These are phyloP conservation scores for Varanus komodoensis DNA, from an alignment of 2,113 vertebrate species.

Conservation along the genomic window DNA sequence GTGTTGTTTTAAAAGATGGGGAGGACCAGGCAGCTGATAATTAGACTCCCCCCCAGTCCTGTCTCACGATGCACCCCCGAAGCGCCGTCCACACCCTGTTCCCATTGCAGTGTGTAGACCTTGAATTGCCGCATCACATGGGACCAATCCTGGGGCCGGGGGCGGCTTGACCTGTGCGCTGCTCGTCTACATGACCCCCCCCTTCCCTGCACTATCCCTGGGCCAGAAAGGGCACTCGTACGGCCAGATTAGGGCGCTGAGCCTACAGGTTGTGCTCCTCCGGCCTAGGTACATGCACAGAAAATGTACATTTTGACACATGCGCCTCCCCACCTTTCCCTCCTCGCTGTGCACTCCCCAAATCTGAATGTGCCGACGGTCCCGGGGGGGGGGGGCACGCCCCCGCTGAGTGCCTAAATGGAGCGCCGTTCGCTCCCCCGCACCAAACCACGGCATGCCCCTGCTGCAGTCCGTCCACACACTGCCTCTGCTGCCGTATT, in stretches of 20 bases:
- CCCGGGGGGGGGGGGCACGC: background rate
- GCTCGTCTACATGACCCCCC: background rate
- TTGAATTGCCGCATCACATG: no score
- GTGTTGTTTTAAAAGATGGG: background rate
- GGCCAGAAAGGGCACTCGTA: background rate
- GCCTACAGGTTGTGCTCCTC: no score
- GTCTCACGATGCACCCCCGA: background rate
- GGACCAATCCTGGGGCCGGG: background rate
- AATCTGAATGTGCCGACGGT: background rate
- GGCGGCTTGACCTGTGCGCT: background rate
- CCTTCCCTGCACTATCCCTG: background rate
- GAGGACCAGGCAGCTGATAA: conserved; percentile 23
- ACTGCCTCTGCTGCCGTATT: conserved; percentile 14
- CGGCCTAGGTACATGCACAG: background rate
- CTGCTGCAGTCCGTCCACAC: background rate
- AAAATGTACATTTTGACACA: background rate
- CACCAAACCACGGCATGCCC: background rate
- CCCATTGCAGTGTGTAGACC: background rate
- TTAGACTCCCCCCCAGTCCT: background rate
- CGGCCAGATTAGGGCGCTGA: no score
- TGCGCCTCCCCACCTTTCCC: no score
- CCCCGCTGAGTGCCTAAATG: background rate
- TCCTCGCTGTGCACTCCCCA: no score
- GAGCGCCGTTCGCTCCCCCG: background rate
- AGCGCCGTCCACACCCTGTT: background rate